Evolutionary conservation across 1,140 invertebrate species (phyloP), one percentile per base, ranked within the genome.

Genomic region (Lithobius niger): DNA sequence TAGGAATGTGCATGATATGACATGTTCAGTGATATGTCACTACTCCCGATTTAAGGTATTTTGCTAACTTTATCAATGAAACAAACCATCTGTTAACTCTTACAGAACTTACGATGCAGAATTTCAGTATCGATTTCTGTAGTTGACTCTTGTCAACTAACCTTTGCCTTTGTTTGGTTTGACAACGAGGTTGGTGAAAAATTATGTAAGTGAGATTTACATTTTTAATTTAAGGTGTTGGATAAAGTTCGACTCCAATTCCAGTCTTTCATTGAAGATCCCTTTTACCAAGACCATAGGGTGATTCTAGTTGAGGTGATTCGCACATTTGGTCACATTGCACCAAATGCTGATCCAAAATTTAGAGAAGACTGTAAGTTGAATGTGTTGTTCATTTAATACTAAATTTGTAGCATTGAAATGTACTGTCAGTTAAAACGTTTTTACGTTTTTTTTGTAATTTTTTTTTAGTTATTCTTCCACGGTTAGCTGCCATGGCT

Each of bases 231-330:
- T 10, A 69, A 83, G 73, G 76, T 81, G 19, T 72, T 80, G 51
- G 82, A 84, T 61, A 82, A 84, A 69, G 79, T 79, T 27, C 79
- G 81, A 61, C 74, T 84, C 66, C 82, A 84, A 61, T 66, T 85
- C n/a, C 80, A 83, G 67, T 78, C 74, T 2, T 80, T 83, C 40
- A 65, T 79, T 43, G 72, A 74, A 60, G 79, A 82, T 59, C 67
- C 71, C 2, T 55, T 68, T 3, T 72, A 74, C 42, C 63, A 68
- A 44, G 75, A 76, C 36, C 66, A 73, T 47, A 68, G 70, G 57
- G 52, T 61, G 4, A 61, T 75, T 16, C 66, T 69, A 25, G 56
- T 74, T 16, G 71, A 73, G 60, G 56, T 76, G 3, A 69, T 74
- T 2, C 56, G 64, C 22, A 74, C 71, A 4, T 68, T 74, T 57